These are phyloP conservation scores for Meiosimyza decipiens DNA, from an alignment of 2,888 invertebrate genomes.

Conservation along the genomic window DNA sequence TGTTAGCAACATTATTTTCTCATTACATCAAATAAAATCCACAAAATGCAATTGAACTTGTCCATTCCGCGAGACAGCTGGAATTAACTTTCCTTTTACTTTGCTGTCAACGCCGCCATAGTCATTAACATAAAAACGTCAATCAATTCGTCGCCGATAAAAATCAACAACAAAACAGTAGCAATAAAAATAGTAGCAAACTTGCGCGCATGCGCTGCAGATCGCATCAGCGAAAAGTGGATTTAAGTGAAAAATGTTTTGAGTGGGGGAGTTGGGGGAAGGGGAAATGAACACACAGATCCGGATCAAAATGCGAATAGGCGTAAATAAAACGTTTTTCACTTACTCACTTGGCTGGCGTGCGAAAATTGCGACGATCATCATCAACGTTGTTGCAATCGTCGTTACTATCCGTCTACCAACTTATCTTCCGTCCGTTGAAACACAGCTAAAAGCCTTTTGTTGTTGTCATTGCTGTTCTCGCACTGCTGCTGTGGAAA, in stretches of 20 bases:
- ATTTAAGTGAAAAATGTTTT: not conserved
- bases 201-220: slow-evolving; percentile 1
- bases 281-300: too few relatives aligned
- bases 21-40: not conserved
- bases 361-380: slow-evolving; percentile 29
- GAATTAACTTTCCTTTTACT: not conserved
- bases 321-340: slow-evolving; percentile 12
- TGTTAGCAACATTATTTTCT: too few relatives aligned
- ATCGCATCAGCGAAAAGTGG: not conserved
- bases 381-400: not conserved
- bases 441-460: too few relatives aligned
- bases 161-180: slow-evolving; percentile 1
- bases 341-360: slow-evolving; percentile 10
- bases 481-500: slow-evolving; percentile 23
- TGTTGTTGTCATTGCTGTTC: slow-evolving; percentile 1
- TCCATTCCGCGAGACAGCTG: not conserved
- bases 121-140: slow-evolving; percentile 23
- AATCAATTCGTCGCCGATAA: slow-evolving; percentile 21
- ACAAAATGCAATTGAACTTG: not conserved
- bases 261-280: too few relatives aligned
- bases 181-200: slow-evolving; percentile 5
- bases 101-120: too few relatives aligned
- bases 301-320: not conserved
- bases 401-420: not conserved
- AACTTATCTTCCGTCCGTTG: not conserved